Evolutionary conservation across 2,888 invertebrate genomes (phyloP).

Genomic region (Reticulitermes lucifugus): DNA sequence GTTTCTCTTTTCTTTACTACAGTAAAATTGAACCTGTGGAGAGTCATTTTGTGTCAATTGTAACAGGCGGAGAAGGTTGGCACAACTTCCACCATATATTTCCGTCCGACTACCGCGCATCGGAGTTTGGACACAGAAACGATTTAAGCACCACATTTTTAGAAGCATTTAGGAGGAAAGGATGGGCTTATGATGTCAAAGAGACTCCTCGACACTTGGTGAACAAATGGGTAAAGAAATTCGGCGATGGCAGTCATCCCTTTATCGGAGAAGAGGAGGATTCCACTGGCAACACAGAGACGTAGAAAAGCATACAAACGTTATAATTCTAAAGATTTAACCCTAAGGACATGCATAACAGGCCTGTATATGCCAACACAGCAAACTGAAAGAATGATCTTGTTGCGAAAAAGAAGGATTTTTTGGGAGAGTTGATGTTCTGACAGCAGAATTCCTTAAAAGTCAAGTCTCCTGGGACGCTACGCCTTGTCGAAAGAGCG

Average conservation of each 20-base stretch:
- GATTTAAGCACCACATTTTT: background rate
- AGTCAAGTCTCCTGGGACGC: too few species aligned
- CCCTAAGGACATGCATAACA: too few species aligned
- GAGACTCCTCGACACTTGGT: background rate
- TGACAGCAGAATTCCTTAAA: too few species aligned
- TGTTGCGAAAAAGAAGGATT: too few species aligned
- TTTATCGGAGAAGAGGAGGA: too few species aligned
- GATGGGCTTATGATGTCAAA: background rate
- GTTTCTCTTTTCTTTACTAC: too few species aligned
- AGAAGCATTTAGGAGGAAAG: background rate
- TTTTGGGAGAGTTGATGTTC: too few species aligned
- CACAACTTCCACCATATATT: constrained; percentile 19
- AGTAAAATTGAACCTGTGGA: too few species aligned
- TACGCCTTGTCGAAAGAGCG: too few species aligned
- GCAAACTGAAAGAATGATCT: too few species aligned
- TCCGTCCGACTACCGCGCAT: background rate
- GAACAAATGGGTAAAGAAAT: background rate
- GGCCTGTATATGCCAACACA: too few species aligned
- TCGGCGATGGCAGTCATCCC: background rate
- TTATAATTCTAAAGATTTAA: too few species aligned
- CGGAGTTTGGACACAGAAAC: background rate
- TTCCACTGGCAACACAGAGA: background rate
- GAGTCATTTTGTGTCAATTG: background rate
- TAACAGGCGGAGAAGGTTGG: constrained; percentile 16
- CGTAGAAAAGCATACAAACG: background rate